phyloP scores from a whole-genome alignment of 2,113 vertebrate species.

The Cettia cetti region DNA sequence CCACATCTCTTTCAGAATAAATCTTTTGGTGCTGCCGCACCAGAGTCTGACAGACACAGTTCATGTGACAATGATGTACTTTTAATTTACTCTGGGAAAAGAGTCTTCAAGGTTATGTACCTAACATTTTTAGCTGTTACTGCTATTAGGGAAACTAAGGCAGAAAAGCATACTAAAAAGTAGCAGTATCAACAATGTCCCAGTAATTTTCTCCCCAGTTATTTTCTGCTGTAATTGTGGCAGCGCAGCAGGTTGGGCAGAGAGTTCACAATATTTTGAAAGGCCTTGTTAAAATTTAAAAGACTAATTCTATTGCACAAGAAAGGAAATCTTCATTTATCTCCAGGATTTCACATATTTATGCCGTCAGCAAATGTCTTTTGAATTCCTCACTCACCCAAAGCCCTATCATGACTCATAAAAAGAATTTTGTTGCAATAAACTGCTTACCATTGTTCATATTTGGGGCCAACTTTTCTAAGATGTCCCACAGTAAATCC shows the following conservation, averaged over 20 bases:
- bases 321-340: constrained; percentile 33
- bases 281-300: not conserved
- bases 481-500: not conserved
- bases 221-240: not conserved
- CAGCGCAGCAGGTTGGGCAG: not conserved
- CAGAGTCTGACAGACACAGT: fast-evolving
- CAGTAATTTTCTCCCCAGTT: not conserved
- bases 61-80: not conserved
- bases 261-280: constrained; percentile 10
- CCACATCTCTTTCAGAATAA: not conserved
- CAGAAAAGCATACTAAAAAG: not conserved
- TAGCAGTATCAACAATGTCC: not conserved
- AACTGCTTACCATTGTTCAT: not conserved
- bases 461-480: not conserved
- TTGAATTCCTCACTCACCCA: not conserved
- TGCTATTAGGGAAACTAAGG: not conserved
- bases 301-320: constrained; percentile 22
- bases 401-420: not conserved
- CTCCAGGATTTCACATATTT: not conserved
- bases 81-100: not conserved
- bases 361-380: not conserved
- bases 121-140: not conserved
- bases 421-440: not conserved
- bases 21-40: not conserved
- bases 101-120: not conserved